phyloP scores from a whole-genome alignment of 2,797 vertebrate genomes.

The Argya squamiceps region DNA sequence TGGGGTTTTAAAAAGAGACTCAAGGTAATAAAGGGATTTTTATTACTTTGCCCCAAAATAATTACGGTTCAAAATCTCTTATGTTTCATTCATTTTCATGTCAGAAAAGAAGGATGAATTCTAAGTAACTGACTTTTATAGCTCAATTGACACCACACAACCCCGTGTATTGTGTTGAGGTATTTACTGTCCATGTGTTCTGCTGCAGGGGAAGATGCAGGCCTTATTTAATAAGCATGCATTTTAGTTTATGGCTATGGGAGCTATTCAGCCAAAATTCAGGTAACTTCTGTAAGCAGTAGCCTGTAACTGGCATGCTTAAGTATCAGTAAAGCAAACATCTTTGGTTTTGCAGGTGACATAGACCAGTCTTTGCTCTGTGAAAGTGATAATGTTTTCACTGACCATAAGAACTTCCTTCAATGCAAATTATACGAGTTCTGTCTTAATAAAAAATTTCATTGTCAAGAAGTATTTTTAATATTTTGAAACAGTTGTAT shows the following conservation, averaged over 20 bases:
- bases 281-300: background rate
- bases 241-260: background rate
- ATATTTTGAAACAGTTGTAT: background rate
- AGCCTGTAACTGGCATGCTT: background rate
- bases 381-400: background rate
- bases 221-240: background rate
- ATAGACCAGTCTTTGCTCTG: background rate
- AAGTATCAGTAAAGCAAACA: background rate
- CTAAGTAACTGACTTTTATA: background rate
- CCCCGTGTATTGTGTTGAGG: background rate
- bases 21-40: background rate
- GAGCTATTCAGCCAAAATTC: background rate
- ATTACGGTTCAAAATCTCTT: background rate
- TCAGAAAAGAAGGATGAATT: background rate
- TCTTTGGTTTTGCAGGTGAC: fast-evolving
- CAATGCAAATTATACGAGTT: background rate
- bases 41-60: background rate
- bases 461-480: background rate
- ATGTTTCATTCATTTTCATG: background rate
- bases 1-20: background rate
- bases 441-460: background rate
- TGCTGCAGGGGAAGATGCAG: background rate
- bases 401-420: background rate
- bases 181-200: background rate
- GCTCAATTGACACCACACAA: background rate